Conservation (phyloP, 2,888 invertebrate species). For the Ariolimax columbianus region DNA sequence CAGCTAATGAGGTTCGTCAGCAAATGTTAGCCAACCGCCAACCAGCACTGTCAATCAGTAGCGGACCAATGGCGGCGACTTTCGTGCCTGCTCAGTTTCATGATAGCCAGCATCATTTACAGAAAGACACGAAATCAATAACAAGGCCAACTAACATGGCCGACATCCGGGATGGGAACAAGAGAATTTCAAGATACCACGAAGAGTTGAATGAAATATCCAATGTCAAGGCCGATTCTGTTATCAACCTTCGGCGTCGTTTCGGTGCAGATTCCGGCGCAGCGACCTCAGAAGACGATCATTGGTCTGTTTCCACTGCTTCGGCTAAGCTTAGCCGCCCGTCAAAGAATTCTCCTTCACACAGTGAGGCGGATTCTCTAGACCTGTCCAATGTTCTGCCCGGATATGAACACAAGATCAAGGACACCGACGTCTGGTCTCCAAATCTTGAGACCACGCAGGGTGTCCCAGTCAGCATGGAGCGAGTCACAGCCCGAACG, state of each 20-base stretch:
- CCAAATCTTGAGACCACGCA: conserved; percentile 70
- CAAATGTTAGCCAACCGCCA: conserved; percentile 56
- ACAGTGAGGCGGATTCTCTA: conserved; percentile 30
- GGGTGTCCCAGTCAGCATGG: conserved; percentile 70
- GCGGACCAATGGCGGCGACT: background rate
- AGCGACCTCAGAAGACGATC: conserved; percentile 51
- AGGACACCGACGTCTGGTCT: conserved; percentile 71
- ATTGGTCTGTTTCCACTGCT: conserved; percentile 41
- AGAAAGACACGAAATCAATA: background rate
- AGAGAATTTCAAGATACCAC: conserved; percentile 63
- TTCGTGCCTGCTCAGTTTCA: background rate
- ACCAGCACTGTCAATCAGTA: conserved; percentile 1
- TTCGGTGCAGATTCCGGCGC: conserved; percentile 47
- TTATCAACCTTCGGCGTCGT: conserved; percentile 48
- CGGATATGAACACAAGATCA: conserved; percentile 55
- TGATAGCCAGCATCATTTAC: background rate
- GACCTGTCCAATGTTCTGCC: conserved; percentile 55
- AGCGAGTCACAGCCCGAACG: conserved; percentile 71
- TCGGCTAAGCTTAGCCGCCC: conserved; percentile 43
- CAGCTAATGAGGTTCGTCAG: conserved; percentile 51
- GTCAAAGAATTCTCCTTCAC: conserved; percentile 49
- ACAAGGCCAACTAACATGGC: background rate
- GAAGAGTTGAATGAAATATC: conserved; percentile 59
- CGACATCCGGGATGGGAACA: conserved; percentile 28
- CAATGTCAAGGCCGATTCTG: conserved; percentile 49